Evolutionary conservation across 2,113 vertebrate species (phyloP).

Genomic region (Tylochromis polylepis): DNA sequence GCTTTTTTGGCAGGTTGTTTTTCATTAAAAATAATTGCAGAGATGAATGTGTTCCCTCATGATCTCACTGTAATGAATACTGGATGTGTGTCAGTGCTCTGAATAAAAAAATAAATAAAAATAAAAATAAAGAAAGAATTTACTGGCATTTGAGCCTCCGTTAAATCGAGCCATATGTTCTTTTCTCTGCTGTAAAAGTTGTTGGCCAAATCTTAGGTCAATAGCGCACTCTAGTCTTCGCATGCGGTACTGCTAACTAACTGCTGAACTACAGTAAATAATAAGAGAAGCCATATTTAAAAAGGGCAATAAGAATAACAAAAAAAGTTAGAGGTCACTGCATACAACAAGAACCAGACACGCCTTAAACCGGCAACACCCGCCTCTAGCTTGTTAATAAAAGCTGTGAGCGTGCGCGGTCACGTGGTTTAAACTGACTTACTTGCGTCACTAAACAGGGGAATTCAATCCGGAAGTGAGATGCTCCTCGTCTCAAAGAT

Average conservation of each 20-base stretch:
- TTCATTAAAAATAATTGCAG: background rate
- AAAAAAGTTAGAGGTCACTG: background rate
- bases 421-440: background rate
- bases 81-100: background rate
- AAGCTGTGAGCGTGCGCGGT: background rate
- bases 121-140: too few species aligned
- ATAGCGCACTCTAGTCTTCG: background rate
- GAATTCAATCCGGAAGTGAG: conserved; percentile 46
- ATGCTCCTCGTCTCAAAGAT: background rate
- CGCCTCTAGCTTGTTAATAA: background rate
- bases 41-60: background rate
- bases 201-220: background rate
- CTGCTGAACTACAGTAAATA: background rate
- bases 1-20: background rate
- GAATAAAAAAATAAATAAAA: background rate
- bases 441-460: conserved; percentile 6
- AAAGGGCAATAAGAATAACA: background rate
- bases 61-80: background rate
- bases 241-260: background rate
- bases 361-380: background rate
- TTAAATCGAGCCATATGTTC: background rate
- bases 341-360: background rate
- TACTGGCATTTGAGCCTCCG: background rate
- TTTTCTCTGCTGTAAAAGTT: background rate
- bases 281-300: background rate